These are phyloP conservation scores for Leucoraja erinaceus DNA, from an alignment of 2,113 vertebrate genomes.

Conservation along the genomic window DNA sequence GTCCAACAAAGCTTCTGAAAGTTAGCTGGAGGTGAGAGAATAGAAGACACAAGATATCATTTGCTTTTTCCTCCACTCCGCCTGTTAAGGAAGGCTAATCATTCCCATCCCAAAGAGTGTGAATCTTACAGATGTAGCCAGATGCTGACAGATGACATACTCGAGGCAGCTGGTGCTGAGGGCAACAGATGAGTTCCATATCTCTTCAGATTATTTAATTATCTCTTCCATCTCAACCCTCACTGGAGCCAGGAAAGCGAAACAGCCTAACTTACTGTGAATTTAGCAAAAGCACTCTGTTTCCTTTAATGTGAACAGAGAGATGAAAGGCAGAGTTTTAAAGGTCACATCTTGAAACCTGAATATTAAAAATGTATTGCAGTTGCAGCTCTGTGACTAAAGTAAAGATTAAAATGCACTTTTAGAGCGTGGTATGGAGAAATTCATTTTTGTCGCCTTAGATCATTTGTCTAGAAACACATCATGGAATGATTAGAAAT, in stretches of 20 bases:
- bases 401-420: neutral
- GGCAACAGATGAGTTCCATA: neutral
- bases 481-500: neutral
- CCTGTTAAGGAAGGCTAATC: neutral
- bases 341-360: constrained; percentile 20
- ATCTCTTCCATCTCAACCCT: neutral
- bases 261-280: neutral
- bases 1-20: neutral
- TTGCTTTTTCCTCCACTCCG: neutral
- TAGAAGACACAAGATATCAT: neutral
- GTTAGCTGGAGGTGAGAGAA: neutral
- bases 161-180: neutral
- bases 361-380: constrained; percentile 23
- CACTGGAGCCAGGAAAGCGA: neutral
- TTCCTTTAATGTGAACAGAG: neutral
- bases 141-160: neutral
- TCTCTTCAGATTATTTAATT: neutral
- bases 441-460: neutral
- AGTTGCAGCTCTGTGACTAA: neutral
- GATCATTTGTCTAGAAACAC: neutral
- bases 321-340: constrained; percentile 3
- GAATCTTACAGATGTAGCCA: neutral
- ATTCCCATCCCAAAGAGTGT: neutral
- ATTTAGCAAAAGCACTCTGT: neutral
- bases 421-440: neutral